Percentiles rank a stretch among this genome's conserved stretches.
Evolutionary conservation across 2,888 invertebrate species (phyloP).

Genomic region (Byasa hedistus): DNA sequence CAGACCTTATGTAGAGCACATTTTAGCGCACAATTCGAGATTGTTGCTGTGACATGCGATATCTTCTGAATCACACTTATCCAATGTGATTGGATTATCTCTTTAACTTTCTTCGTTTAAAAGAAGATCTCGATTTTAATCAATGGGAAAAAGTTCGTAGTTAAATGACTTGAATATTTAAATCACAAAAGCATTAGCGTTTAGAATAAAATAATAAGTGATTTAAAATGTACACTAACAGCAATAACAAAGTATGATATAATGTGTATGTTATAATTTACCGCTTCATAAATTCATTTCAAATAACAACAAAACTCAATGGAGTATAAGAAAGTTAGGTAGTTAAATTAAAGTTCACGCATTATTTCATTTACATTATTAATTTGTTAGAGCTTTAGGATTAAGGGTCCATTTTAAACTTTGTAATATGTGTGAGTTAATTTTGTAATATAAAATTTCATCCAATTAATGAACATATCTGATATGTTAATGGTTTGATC

Average conservation of each 20-base stretch:
- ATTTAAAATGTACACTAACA: neutral
- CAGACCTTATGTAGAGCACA: too few relatives aligned
- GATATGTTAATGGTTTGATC: too few relatives aligned
- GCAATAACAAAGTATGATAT: neutral
- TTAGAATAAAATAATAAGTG: neutral
- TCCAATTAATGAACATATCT: too few relatives aligned
- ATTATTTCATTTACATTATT: slow-evolving; percentile 1
- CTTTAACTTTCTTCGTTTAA: too few relatives aligned
- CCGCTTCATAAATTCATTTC: neutral
- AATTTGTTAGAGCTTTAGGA: neutral
- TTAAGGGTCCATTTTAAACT: neutral
- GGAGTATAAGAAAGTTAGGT: neutral
- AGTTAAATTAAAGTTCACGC: neutral
- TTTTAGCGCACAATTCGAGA: too few relatives aligned
- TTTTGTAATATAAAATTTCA: too few relatives aligned
- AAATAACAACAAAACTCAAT: neutral
- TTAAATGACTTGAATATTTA: neutral
- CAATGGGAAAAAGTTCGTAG: too few relatives aligned
- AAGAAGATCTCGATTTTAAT: too few relatives aligned
- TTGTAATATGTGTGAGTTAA: too few relatives aligned
- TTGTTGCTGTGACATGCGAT: too few relatives aligned
- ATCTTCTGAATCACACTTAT: too few relatives aligned
- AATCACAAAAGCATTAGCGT: neutral
- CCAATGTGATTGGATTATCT: too few relatives aligned
- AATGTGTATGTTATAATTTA: neutral